A percentile compares a stretch with the other conserved stretches of the same genome.
Conservation (phyloP, 2,113 vertebrate species). For the Ginglymostoma cirratum region DNA sequence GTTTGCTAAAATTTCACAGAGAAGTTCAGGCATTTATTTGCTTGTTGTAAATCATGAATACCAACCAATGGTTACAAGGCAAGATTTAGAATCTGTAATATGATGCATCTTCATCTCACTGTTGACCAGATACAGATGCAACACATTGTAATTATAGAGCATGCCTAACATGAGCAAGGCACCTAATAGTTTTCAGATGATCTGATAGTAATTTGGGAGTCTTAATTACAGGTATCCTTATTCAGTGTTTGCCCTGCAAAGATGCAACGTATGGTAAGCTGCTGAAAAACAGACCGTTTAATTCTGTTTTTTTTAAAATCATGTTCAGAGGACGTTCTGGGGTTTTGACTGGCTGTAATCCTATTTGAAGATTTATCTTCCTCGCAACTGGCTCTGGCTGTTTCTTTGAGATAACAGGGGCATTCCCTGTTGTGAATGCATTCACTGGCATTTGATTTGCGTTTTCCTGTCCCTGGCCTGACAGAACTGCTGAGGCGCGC, state of each 20-base stretch:
- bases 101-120: not conserved
- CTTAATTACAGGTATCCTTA: not conserved
- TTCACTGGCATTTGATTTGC: not conserved
- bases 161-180: not conserved
- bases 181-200: not conserved
- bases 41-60: not conserved
- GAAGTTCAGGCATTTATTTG: not conserved
- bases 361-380: not conserved
- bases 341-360: not conserved
- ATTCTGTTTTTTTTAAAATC: not conserved
- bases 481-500: not conserved
- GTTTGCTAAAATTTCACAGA: not conserved
- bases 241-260: not conserved
- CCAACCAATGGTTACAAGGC: not conserved
- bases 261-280: not conserved
- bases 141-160: not conserved
- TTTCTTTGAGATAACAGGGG: conserved; percentile 8
- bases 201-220: not conserved
- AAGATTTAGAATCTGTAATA: not conserved
- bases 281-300: not conserved
- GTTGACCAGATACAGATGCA: not conserved
- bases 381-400: not conserved
- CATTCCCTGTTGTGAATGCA: not conserved
- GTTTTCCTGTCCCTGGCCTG: not conserved
- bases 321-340: not conserved